Percentiles rank a stretch among this genome's conserved stretches.
Conservation (phyloP, 1,140 invertebrate species). For the Scaptomyza graminum region DNA sequence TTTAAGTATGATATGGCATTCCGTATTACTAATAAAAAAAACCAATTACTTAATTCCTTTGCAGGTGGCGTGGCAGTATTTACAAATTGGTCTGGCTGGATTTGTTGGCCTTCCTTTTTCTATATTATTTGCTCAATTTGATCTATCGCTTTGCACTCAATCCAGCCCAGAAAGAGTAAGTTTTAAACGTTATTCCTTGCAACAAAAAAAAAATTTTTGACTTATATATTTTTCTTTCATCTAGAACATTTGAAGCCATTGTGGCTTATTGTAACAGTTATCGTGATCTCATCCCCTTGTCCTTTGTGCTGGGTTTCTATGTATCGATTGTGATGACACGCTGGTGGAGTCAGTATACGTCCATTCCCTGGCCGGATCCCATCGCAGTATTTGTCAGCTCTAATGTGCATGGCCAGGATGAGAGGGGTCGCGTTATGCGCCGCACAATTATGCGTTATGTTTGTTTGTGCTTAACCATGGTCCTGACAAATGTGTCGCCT, state of each 20-base stretch:
- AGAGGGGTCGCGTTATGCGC: slow-evolving; percentile 93
- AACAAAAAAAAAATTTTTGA: too few species aligned
- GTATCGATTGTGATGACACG: slow-evolving; percentile 96
- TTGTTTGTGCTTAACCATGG: slow-evolving; percentile 93
- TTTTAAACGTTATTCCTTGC: slow-evolving; percentile 13
- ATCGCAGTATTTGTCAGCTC: slow-evolving; percentile 92
- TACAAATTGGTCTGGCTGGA: slow-evolving; percentile 98
- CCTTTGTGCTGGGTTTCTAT: slow-evolving; percentile 96
- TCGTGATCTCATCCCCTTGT: slow-evolving; percentile 92
- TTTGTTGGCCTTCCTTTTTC: slow-evolving; percentile 92
- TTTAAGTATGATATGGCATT: slow-evolving; percentile 45
- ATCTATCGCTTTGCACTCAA: slow-evolving; percentile 93
- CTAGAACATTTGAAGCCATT: slow-evolving; percentile 90
- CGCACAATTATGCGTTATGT: slow-evolving; percentile 94
- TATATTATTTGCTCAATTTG: slow-evolving; percentile 94
- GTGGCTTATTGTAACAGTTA: slow-evolving; percentile 92
- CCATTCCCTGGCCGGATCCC: slow-evolving; percentile 92
- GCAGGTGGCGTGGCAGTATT: slow-evolving; percentile 97
- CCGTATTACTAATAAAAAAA: slow-evolving; percentile 3
- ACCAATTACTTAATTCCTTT: slow-evolving; percentile 74
- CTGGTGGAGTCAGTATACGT: slow-evolving; percentile 96
- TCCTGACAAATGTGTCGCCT: slow-evolving; percentile 93
- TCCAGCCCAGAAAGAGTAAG: slow-evolving; percentile 92
- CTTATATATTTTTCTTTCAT: too few species aligned
- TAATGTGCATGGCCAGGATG: slow-evolving; percentile 87